These are phyloP conservation scores for Aethina tumida DNA, from an alignment of 1,140 invertebrate genomes.

Conservation along the genomic window DNA sequence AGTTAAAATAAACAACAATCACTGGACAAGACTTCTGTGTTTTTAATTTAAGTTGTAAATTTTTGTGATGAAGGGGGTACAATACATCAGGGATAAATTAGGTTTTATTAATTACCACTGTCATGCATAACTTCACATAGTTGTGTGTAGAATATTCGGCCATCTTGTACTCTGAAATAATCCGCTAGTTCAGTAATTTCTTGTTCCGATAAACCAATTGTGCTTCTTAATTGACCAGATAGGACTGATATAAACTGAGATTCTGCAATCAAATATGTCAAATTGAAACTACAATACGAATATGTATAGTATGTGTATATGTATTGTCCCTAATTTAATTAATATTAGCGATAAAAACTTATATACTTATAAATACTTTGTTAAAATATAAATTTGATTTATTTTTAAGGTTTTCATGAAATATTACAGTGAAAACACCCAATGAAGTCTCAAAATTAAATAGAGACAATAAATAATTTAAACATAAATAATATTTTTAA, in stretches of 20 bases:
- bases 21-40: neutral
- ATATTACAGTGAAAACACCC: too few species aligned
- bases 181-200: conserved; percentile 58
- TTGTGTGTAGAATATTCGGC: conserved; percentile 58
- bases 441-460: too few species aligned
- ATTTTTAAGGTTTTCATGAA: too few species aligned
- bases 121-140: conserved; percentile 59
- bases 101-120: conserved; percentile 34
- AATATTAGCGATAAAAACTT: too few species aligned
- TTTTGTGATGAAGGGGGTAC: neutral
- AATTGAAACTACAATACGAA: too few species aligned
- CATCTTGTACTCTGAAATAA: conserved; percentile 63
- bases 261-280: conserved; percentile 43
- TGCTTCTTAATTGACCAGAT: conserved; percentile 47
- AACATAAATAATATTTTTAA: too few species aligned
- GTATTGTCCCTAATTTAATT: too few species aligned
- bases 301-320: too few species aligned
- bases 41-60: neutral
- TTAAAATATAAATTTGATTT: too few species aligned
- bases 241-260: conserved; percentile 58
- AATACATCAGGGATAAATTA: too few species aligned
- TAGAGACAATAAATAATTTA: too few species aligned
- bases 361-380: too few species aligned
- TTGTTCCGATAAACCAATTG: conserved; percentile 52
- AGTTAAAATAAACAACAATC: conserved; percentile 4